Base-by-base conservation (phyloP, 2,113 vertebrate genomes). In the Grallaria varia region DNA sequence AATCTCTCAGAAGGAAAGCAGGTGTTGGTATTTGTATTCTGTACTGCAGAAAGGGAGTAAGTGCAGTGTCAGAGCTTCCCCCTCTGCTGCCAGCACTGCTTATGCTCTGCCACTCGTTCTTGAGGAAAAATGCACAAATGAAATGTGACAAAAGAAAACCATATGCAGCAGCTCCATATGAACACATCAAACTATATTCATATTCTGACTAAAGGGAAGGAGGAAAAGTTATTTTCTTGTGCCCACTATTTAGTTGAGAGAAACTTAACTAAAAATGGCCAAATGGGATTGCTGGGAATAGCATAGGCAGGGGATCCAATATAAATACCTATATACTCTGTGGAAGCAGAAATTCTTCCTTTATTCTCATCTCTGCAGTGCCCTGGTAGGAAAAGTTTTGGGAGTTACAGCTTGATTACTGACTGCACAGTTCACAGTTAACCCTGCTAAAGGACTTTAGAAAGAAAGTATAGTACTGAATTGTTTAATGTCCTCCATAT, bases 251-350 rank as follows among this genome's bases (percentile, higher is more conserved):
- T 84, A 44, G 10, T 37, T 45, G 20, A 44, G 45, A 66, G 56
- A 25, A 47, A 45, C 18, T 56, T 52, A 56, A 31, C 24, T 28
- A 52, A 15, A 13, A 72, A 21, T 35, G 11, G 21, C 8, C 68
- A 40, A 68, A 53, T 33, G 33, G 35, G 30, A 56, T 49, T 80
- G 14, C 42, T 84, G 53, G 17, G 45, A 67, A 33, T 33, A 23
- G 13, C 25, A 13, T 5, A 40, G 9, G 23, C 12, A 7, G 18
- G 21, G 4, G 6, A 42, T 71, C 15, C 0, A 0, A 39, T 56
- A 39, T 17, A 66, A 88, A 53, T 27, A 63, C 9, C 5, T 22
- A 3, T 33, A 10, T 22, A 17, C 11, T 71, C 73, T 15, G 47
- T 20, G n/a, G 31, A 80, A 71, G 8, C 23, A 59, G 15, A 66